These are phyloP conservation scores for Gila robusta DNA, from an alignment of 2,797 vertebrate genomes.

Conservation along the genomic window DNA sequence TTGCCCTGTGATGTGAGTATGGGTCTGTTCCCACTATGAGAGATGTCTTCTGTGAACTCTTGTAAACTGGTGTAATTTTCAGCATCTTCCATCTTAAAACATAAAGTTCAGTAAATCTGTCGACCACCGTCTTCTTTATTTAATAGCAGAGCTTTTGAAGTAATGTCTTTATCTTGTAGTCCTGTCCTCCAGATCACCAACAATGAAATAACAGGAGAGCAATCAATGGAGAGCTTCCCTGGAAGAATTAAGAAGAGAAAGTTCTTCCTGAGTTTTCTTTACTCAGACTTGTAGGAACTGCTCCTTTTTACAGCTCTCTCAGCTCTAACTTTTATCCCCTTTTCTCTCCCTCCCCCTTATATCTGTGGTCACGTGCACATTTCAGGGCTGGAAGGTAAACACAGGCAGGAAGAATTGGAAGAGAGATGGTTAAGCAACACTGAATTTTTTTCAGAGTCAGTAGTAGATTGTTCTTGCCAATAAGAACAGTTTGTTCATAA, in stretches of 20 bases:
- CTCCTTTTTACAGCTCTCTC: neutral
- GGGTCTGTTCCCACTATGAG: conserved; percentile 56
- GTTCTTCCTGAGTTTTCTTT: neutral
- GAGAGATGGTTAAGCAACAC: conserved; percentile 10
- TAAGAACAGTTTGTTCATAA: neutral
- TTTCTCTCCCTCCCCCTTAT: conserved; percentile 14
- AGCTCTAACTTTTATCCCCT: conserved; percentile 25
- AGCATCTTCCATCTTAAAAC: conserved; percentile 63
- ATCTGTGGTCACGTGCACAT: conserved; percentile 12
- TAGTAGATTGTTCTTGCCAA: neutral
- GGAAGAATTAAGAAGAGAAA: neutral
- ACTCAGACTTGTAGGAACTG: neutral
- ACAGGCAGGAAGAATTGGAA: conserved; percentile 1
- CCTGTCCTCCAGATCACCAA: neutral
- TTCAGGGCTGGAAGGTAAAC: conserved; percentile 26
- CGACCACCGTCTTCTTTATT: conserved; percentile 50
- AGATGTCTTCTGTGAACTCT: conserved; percentile 67
- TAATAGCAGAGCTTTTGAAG: conserved; percentile 53
- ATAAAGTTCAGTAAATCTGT: conserved; percentile 42
- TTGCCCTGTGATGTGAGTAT: conserved; percentile 52
- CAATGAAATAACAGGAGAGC: neutral
- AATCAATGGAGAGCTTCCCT: neutral
- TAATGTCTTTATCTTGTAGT: neutral
- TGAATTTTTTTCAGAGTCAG: neutral
- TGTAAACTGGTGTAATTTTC: conserved; percentile 69